Evolutionary conservation across 2,113 vertebrate genomes (phyloP), one percentile per base, ranked within the genome.

Genomic region (Antigone vipio): DNA sequence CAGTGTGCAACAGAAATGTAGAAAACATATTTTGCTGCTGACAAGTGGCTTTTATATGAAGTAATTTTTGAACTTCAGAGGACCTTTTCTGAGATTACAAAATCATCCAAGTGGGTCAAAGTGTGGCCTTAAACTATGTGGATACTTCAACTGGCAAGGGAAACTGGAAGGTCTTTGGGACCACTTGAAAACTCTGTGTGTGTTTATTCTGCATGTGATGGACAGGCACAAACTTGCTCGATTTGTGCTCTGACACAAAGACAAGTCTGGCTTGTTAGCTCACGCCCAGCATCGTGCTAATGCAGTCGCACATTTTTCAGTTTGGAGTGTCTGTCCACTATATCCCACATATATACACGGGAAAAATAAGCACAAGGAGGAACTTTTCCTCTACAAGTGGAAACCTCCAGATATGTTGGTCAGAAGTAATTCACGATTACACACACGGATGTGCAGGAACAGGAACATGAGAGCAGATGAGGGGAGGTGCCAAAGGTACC

Each of bases 21-120:
- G 26, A 83, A 85, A 91, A 30, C 13, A 12, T 82, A 49, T 32
- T 94, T 88, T 92, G 26, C 50, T 95, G n/a, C 56, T 81, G n/a
- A 74, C n/a, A 88, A 88, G 38, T 67, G 20, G 42, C 38, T 96
- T 93, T 93, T 74, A 49, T 63, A 38, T 38, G n/a, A 76, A 92
- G 77, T n/a, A 62, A 80, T 69, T 86, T 87, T 86, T 92, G 76
- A 93, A 59, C n/a, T 87, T 73, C 42, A 55, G 53, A 63, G 27
- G 59, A 89, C 59, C 34, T 69, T 85, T 89, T 15, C 30, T 59
- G 62, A 89, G 49, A 69, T 75, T 66, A 53, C 8, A 42, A 83
- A 94, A 27, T 29, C 30, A 35, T 87, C 38, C 68, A 89, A 89
- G 58, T 38, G 17, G 32, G 49, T 85, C 56, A 76, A 93, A 93